These are phyloP conservation scores for Lerista edwardsae DNA, from an alignment of 2,797 vertebrate genomes.

Conservation along the genomic window DNA sequence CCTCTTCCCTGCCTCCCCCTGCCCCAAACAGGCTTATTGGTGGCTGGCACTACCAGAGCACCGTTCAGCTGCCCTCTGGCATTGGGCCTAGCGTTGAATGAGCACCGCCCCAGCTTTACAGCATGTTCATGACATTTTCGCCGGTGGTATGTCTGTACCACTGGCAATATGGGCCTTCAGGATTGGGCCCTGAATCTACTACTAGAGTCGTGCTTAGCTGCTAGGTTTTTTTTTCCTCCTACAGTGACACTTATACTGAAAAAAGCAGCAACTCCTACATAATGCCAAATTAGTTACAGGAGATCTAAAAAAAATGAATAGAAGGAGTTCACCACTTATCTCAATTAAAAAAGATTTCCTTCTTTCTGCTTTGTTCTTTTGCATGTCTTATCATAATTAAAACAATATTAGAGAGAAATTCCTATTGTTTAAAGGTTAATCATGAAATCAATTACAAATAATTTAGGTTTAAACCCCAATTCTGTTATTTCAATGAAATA, in stretches of 20 bases:
- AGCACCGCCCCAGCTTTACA: too few relatives aligned
- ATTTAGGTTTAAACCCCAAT: not conserved
- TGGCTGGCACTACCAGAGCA: too few relatives aligned
- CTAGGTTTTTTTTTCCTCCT: too few relatives aligned
- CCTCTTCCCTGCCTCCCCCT: too few relatives aligned
- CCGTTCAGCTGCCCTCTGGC: too few relatives aligned
- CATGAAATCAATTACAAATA: constrained; percentile 1
- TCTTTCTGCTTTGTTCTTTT: not conserved
- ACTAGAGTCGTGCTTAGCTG: too few relatives aligned
- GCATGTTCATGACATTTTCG: too few relatives aligned
- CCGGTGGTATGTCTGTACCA: too few relatives aligned
- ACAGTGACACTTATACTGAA: not conserved
- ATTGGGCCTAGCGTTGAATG: too few relatives aligned
- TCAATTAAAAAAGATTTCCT: not conserved
- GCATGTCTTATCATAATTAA: not conserved
- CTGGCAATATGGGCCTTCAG: too few relatives aligned
- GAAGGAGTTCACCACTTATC: not conserved
- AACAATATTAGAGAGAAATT: not conserved
- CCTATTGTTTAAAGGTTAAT: not conserved
- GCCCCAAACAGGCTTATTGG: too few relatives aligned
- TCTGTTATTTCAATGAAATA: constrained; percentile 2
- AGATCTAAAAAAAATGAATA: not conserved
- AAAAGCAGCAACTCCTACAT: not conserved
- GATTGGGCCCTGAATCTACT: too few relatives aligned
- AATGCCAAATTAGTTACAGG: not conserved